Conservation (phyloP, 2,888 invertebrate species). For the Baccha elongata region DNA sequence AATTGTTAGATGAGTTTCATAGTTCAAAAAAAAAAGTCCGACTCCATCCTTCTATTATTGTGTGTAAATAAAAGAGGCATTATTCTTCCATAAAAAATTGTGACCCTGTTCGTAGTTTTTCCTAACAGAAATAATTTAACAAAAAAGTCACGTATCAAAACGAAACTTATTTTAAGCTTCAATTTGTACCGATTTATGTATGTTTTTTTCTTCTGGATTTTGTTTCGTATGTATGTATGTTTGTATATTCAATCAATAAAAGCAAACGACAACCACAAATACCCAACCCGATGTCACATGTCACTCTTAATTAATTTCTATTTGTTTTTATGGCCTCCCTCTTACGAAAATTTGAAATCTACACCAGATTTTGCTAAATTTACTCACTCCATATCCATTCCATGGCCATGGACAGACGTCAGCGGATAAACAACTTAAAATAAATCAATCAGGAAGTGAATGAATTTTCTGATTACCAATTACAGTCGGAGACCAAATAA, state of each 20-base stretch:
- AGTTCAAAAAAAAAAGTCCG: too few species aligned
- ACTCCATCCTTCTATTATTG: too few species aligned
- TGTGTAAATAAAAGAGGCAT: too few species aligned
- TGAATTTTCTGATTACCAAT: constrained; percentile 66
- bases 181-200: neutral
- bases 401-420: too few species aligned
- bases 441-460: constrained; percentile 63
- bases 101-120: too few species aligned
- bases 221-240: neutral
- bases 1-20: too few species aligned
- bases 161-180: neutral
- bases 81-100: neutral
- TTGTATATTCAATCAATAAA: constrained; percentile 18
- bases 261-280: constrained; percentile 34
- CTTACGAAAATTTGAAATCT: neutral
- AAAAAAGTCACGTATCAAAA: constrained; percentile 7
- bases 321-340: constrained; percentile 44
- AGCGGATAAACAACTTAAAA: constrained; percentile 68
- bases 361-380: neutral
- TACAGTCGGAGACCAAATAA: too few species aligned
- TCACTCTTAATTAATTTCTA: constrained; percentile 57
- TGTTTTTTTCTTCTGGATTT: neutral
- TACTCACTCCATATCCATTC: too few species aligned
- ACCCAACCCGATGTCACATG: constrained; percentile 46
- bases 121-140: neutral